Percentiles rank a stretch among this genome's conserved stretches.
These are phyloP conservation scores for Cyanistes caeruleus DNA, from an alignment of 2,113 vertebrate species.

Conservation along the genomic window DNA sequence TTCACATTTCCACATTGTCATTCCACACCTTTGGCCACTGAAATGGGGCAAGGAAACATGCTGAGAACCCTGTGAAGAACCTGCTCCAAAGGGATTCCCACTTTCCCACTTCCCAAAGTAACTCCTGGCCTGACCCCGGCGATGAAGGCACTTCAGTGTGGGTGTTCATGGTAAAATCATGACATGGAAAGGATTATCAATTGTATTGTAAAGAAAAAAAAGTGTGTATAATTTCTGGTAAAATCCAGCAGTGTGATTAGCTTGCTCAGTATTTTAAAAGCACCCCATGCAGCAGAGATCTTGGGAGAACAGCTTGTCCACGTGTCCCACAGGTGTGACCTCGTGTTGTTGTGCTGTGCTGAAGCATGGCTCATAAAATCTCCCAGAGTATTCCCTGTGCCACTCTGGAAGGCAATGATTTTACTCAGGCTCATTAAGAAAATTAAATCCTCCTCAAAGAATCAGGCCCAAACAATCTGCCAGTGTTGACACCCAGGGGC, in stretches of 20 bases:
- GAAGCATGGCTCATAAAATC: neutral
- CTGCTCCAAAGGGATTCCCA: neutral
- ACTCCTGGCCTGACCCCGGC: neutral
- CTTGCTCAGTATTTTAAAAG: neutral
- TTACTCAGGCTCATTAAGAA: constrained; percentile 16
- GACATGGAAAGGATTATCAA: neutral
- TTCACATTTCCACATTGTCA: neutral
- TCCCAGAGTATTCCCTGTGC: neutral
- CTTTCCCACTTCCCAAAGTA: neutral
- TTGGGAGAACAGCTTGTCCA: neutral
- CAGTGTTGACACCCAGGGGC: neutral
- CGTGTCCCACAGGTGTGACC: neutral
- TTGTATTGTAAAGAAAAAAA: neutral
- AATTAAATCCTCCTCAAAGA: constrained; percentile 20
- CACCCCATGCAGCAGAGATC: neutral
- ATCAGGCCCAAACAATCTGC: neutral
- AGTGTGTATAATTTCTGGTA: neutral
- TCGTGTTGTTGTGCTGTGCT: neutral
- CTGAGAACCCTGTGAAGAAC: neutral
- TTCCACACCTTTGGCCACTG: neutral
- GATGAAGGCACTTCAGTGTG: neutral
- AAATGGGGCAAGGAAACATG: neutral
- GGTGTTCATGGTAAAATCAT: neutral
- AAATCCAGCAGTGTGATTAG: neutral
- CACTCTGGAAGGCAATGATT: neutral